Conservation (phyloP, 1,140 invertebrate genomes). For the Mycetomoellerius zeteki region DNA sequence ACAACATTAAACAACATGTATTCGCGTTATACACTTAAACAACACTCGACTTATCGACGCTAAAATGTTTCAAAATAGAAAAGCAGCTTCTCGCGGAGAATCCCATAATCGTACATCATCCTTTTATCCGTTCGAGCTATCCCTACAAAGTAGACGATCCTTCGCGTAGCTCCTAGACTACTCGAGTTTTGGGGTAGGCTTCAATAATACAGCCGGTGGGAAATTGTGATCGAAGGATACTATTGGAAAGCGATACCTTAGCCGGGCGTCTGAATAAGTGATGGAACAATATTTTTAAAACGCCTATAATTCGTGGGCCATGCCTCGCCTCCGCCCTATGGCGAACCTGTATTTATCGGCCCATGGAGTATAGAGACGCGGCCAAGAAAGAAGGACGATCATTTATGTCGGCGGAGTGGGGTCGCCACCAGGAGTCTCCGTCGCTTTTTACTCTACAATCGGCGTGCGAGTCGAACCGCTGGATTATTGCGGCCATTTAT, state of each 20-base stretch:
- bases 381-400: constrained; percentile 83
- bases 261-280: constrained; percentile 85
- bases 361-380: constrained; percentile 85
- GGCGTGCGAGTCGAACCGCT: constrained; percentile 59
- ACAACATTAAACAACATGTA: not conserved
- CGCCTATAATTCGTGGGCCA: constrained; percentile 86
- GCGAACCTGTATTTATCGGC: constrained; percentile 86
- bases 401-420: constrained; percentile 76
- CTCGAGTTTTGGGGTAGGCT: constrained; percentile 72
- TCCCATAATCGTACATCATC: constrained; percentile 70
- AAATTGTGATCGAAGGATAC: constrained; percentile 85
- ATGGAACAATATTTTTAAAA: constrained; percentile 87
- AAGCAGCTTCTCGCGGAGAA: constrained; percentile 13
- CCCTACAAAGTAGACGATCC: constrained; percentile 69
- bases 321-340: constrained; percentile 76
- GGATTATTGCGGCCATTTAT: constrained; percentile 83
- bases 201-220: constrained; percentile 85
- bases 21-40: not conserved
- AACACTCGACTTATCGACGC: constrained; percentile 15
- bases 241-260: constrained; percentile 87
- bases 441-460: constrained; percentile 81
- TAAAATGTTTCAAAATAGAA: constrained; percentile 48
- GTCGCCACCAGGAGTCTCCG: constrained; percentile 39
- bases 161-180: constrained; percentile 57
- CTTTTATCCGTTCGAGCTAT: constrained; percentile 66